These are phyloP conservation scores for Hydrozoanthus tunicans DNA, from an alignment of 64 coral and sea anemone genomes.

Conservation along the genomic window DNA sequence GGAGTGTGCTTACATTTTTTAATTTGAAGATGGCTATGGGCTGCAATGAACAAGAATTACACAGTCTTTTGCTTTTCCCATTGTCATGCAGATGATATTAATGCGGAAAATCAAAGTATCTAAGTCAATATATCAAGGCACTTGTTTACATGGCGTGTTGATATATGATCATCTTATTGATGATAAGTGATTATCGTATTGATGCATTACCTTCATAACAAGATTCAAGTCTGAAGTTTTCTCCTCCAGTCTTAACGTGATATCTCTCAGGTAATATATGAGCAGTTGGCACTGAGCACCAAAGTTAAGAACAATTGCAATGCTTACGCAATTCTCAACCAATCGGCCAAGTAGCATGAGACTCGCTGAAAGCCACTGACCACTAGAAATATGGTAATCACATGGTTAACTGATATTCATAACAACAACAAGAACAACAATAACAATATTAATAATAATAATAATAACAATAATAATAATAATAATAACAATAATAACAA, in stretches of 20 bases:
- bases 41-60: too few species aligned
- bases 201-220: constrained; percentile 83
- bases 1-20: too few species aligned
- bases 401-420: background rate
- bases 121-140: too few species aligned
- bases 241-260: constrained; percentile 84
- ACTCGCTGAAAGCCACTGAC: constrained; percentile 48
- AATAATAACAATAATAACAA: too few species aligned
- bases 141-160: too few species aligned
- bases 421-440: background rate
- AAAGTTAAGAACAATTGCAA: constrained; percentile 85
- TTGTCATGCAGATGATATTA: too few species aligned
- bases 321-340: constrained; percentile 70
- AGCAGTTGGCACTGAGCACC: constrained; percentile 89
- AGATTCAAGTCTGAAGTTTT: constrained; percentile 77
- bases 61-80: too few species aligned
- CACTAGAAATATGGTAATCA: constrained; percentile 31
- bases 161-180: too few species aligned
- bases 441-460: background rate
- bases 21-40: too few species aligned
- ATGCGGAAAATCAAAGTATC: too few species aligned
- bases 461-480: too few species aligned
- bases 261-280: constrained; percentile 82
- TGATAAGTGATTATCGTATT: background rate
- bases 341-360: constrained; percentile 79